Evolutionary conservation across 2,888 invertebrate genomes (phyloP).

Genomic region (Mycalesis mineus): DNA sequence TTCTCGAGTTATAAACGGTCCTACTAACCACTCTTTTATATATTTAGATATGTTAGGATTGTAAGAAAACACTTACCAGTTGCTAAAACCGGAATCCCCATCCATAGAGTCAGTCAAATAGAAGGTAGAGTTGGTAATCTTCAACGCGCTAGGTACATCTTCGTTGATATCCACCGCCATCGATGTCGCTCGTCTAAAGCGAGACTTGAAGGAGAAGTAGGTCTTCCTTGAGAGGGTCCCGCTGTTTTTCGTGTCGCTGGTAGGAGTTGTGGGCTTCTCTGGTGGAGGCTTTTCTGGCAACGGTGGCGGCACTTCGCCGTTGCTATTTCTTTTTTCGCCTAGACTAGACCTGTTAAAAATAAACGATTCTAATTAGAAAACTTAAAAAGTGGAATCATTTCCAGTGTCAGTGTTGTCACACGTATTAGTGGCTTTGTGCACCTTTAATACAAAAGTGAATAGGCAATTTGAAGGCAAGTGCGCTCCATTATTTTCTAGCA

Average conservation of each 20-base stretch:
- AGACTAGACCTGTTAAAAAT: slow-evolving; percentile 2
- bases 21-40: too few species aligned
- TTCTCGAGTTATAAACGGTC: too few species aligned
- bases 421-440: too few species aligned
- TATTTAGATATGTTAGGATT: too few species aligned
- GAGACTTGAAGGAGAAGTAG: slow-evolving; percentile 79
- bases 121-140: slow-evolving; percentile 83
- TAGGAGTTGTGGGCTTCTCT: slow-evolving; percentile 62
- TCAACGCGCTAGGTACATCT: slow-evolving; percentile 74
- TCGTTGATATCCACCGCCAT: slow-evolving; percentile 73
- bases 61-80: slow-evolving; percentile 52
- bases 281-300: slow-evolving; percentile 40
- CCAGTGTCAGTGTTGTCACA: too few species aligned
- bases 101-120: slow-evolving; percentile 84
- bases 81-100: slow-evolving; percentile 80
- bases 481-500: too few species aligned
- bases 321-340: slow-evolving; percentile 45
- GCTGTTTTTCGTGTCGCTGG: slow-evolving; percentile 56
- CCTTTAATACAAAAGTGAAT: too few species aligned
- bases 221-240: slow-evolving; percentile 66
- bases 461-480: too few species aligned
- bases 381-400: too few species aligned
- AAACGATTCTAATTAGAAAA: too few species aligned
- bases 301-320: slow-evolving; percentile 54
- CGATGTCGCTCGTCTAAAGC: slow-evolving; percentile 80